Percentiles rank a stretch among this genome's conserved stretches.
phyloP scores from a whole-genome alignment of 2,797 vertebrate species.

The Enteromius radiatus region DNA sequence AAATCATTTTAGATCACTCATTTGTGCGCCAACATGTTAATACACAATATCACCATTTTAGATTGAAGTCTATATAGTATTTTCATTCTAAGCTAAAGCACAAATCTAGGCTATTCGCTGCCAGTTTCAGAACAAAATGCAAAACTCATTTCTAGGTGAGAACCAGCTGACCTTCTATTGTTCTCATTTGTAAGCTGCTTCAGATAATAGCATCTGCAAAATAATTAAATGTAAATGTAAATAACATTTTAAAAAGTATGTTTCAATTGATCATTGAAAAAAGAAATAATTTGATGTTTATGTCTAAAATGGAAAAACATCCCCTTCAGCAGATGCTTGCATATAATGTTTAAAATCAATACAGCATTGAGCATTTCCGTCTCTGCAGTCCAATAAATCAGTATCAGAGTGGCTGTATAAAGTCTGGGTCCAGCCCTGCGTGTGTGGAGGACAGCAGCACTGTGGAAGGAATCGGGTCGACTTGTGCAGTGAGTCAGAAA shows the following conservation, averaged over 20 bases:
- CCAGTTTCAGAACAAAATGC: neutral
- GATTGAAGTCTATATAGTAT: neutral
- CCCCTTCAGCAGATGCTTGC: conserved; percentile 27
- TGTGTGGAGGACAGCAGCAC: neutral
- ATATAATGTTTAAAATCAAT: conserved; percentile 51
- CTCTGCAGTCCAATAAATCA: conserved; percentile 41
- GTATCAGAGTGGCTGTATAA: conserved; percentile 15
- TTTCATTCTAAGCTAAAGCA: neutral
- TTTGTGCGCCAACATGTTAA: neutral
- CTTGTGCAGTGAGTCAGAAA: conserved; percentile 70
- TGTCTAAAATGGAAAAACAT: conserved; percentile 16
- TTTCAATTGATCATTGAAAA: neutral
- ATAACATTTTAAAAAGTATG: neutral
- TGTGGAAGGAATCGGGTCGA: conserved; percentile 63
- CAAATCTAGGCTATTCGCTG: neutral
- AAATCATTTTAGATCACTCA: neutral
- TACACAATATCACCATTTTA: neutral
- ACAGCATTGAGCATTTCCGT: conserved; percentile 18
- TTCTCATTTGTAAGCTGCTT: neutral
- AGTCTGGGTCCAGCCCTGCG: conserved; percentile 13
- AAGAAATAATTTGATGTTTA: neutral
- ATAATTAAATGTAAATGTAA: neutral
- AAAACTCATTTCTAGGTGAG: neutral
- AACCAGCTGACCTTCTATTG: neutral
- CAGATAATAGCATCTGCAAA: neutral